A percentile compares a stretch with the other conserved stretches of the same genome.
These are phyloP conservation scores for Eretmochelys imbricata DNA, from an alignment of 2,113 vertebrate genomes.

Conservation along the genomic window DNA sequence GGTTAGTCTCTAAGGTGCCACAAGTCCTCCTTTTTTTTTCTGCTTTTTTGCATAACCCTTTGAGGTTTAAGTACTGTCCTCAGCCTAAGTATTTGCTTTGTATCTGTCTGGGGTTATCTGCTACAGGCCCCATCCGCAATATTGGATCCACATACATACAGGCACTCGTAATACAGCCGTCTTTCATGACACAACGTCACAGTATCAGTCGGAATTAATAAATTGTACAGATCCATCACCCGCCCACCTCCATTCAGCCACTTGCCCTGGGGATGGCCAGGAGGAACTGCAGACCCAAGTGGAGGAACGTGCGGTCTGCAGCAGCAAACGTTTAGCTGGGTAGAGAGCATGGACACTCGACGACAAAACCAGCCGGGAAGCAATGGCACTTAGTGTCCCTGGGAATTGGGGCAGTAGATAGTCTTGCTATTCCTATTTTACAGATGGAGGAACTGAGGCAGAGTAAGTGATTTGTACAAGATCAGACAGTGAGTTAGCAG, in stretches of 20 bases:
- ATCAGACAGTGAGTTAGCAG: not conserved
- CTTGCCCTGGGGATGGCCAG: not conserved
- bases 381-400: not conserved
- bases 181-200: not conserved
- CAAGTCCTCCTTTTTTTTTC: too few relatives aligned
- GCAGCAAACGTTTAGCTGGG: not conserved
- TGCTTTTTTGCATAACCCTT: too few relatives aligned
- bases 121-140: too few relatives aligned
- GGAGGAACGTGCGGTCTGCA: not conserved
- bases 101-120: too few relatives aligned
- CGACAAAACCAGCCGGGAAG: accelerated
- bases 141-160: not conserved
- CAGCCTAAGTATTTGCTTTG: too few relatives aligned
- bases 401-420: not conserved
- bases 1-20: too few relatives aligned
- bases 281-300: not conserved
- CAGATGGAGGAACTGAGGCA: not conserved
- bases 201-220: not conserved
- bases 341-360: not conserved
- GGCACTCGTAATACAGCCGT: too few relatives aligned
- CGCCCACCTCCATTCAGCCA: not conserved
- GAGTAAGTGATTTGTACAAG: not conserved
- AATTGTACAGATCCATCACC: not conserved
- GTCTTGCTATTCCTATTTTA: not conserved
- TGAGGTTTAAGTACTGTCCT: too few relatives aligned